Conservation (phyloP, 2,888 invertebrate species). For the Uropetala carovei region DNA sequence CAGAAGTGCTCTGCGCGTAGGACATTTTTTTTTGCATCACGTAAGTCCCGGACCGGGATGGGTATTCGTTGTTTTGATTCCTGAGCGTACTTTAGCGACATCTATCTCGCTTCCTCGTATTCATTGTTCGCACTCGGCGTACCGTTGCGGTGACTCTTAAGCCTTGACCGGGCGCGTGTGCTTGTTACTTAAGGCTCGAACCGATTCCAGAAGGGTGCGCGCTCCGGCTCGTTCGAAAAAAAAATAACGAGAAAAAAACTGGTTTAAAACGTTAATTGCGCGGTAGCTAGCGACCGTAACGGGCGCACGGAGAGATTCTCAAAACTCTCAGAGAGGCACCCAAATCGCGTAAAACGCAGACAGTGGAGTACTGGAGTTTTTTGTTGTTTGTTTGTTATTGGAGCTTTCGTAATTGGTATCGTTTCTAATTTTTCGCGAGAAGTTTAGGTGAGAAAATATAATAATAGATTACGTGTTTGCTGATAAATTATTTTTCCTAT, state of each 20-base stretch:
- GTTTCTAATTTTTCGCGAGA: too few species aligned
- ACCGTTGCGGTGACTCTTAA: not conserved
- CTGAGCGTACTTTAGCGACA: not conserved
- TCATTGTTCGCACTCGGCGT: not conserved
- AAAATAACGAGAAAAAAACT: constrained; percentile 3
- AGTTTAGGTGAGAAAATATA: too few species aligned
- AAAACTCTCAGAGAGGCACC: not conserved
- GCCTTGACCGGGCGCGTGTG: not conserved
- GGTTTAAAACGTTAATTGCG: constrained; percentile 18
- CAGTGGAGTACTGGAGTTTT: too few species aligned
- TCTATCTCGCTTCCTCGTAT: constrained; percentile 10
- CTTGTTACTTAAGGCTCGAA: not conserved
- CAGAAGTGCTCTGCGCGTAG: not conserved
- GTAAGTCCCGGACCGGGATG: not conserved
- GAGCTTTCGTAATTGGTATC: too few species aligned
- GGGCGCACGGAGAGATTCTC: not conserved
- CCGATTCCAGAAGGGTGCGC: not conserved
- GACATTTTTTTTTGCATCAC: not conserved
- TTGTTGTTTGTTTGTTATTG: too few species aligned
- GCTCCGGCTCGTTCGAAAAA: not conserved
- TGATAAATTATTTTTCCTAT: too few species aligned
- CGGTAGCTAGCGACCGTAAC: not conserved
- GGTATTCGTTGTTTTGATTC: constrained; percentile 12
- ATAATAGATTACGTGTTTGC: too few species aligned
- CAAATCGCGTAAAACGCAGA: not conserved